phyloP scores from a whole-genome alignment of 2,888 invertebrate species.

The Limulus polyphemus region DNA sequence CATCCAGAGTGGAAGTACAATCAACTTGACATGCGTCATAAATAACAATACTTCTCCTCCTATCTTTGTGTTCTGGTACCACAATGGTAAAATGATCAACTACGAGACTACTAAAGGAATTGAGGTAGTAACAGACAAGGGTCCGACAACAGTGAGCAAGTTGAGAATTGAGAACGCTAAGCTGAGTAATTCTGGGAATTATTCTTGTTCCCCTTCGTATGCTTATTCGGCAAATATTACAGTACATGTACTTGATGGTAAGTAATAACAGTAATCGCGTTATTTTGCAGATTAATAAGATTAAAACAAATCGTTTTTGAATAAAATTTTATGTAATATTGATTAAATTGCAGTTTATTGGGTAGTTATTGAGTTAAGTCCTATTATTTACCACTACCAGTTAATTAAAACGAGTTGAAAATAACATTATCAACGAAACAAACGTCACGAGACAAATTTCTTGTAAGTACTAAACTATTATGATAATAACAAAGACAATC shows the following conservation, averaged over 20 bases:
- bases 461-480: too few relatives aligned
- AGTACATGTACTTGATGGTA: conserved; percentile 23
- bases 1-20: conserved; percentile 71
- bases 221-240: conserved; percentile 22
- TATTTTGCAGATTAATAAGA: too few relatives aligned
- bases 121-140: conserved; percentile 70
- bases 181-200: conserved; percentile 70
- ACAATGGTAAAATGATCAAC: conserved; percentile 86
- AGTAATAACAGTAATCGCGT: neutral
- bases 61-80: conserved; percentile 89
- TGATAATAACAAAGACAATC: too few relatives aligned
- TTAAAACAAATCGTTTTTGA: too few relatives aligned
- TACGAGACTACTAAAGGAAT: conserved; percentile 60
- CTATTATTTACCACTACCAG: too few relatives aligned
- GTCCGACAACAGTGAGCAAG: conserved; percentile 68
- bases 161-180: conserved; percentile 68
- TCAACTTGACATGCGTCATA: conserved; percentile 75
- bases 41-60: conserved; percentile 82
- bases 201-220: conserved; percentile 23
- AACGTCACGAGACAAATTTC: too few relatives aligned
- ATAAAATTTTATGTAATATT: too few relatives aligned
- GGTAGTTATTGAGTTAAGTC: too few relatives aligned
- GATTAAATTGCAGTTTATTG: too few relatives aligned
- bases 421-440: too few relatives aligned
- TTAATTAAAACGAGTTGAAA: too few relatives aligned